These are phyloP conservation scores for Coptodon rendalli DNA, from an alignment of 2,113 vertebrate species.

Conservation along the genomic window DNA sequence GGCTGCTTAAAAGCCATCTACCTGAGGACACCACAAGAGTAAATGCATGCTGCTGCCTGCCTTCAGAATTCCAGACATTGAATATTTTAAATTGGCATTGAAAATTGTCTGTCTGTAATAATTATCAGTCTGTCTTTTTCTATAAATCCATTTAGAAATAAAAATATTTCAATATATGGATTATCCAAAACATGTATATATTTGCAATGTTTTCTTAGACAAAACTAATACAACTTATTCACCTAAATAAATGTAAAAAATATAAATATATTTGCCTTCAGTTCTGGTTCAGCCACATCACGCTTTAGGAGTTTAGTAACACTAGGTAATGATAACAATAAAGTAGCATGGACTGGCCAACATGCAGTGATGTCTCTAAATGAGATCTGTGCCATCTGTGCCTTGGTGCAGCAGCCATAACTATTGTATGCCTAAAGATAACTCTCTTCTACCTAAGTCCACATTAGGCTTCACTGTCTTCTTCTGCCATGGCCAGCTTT, in stretches of 20 bases:
- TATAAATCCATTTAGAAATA: neutral
- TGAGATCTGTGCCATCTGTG: neutral
- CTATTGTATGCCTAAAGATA: neutral
- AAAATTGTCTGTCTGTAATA: neutral
- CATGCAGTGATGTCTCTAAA: neutral
- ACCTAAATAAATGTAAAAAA: neutral
- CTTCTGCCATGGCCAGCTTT: neutral
- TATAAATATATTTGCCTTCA: neutral
- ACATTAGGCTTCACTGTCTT: neutral
- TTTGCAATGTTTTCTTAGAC: neutral
- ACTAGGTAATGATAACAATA: neutral
- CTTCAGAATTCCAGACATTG: neutral
- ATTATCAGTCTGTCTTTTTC: neutral
- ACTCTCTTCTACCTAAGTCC: neutral
- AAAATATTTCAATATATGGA: neutral
- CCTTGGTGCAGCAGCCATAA: neutral
- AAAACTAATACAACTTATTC: neutral
- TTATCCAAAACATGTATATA: neutral
- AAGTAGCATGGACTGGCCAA: neutral
- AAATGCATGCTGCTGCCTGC: neutral
- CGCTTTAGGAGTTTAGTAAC: neutral
- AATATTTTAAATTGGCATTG: neutral
- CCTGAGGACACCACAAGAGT: constrained; percentile 39
- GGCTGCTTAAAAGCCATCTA: constrained; percentile 38
- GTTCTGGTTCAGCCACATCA: neutral